Percentiles rank a stretch among this genome's conserved stretches.
phyloP scores from a whole-genome alignment of 2,113 vertebrate species.

The Scytalopus superciliaris region DNA sequence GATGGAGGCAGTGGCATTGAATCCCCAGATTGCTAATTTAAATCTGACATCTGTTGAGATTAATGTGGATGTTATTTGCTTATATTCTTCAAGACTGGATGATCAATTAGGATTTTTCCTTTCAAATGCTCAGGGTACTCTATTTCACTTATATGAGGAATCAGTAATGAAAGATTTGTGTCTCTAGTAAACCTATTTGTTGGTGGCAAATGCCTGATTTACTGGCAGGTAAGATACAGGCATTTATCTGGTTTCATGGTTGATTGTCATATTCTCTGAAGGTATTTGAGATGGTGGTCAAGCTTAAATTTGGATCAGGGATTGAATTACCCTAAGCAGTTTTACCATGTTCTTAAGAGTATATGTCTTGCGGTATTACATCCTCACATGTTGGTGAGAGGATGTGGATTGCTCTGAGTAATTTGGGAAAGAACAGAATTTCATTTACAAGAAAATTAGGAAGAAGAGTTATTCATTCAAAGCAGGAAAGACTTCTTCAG shows the following conservation, averaged over 20 bases:
- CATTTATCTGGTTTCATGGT: neutral
- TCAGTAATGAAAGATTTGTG: neutral
- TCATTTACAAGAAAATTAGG: neutral
- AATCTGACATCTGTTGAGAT: neutral
- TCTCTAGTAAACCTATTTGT: neutral
- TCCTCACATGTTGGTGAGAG: neutral
- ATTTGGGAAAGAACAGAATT: neutral
- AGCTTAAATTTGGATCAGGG: neutral
- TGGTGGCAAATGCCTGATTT: neutral
- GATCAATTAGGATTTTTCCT: neutral
- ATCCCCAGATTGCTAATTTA: neutral
- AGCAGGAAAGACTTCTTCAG: neutral
- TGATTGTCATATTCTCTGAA: neutral
- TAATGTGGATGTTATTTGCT: neutral
- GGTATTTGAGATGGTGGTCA: neutral
- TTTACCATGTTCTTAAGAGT: neutral
- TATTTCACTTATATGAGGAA: neutral
- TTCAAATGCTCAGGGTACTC: neutral
- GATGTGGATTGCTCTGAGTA: slow-evolving; percentile 36
- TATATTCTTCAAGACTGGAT: neutral
- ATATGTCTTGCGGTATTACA: neutral
- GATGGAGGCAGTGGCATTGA: neutral
- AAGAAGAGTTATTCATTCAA: slow-evolving; percentile 2
- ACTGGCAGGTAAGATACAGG: neutral
- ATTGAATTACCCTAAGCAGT: neutral